Conservation (phyloP, 1,140 invertebrate species). For the Venustaconcha ellipsiformis region DNA sequence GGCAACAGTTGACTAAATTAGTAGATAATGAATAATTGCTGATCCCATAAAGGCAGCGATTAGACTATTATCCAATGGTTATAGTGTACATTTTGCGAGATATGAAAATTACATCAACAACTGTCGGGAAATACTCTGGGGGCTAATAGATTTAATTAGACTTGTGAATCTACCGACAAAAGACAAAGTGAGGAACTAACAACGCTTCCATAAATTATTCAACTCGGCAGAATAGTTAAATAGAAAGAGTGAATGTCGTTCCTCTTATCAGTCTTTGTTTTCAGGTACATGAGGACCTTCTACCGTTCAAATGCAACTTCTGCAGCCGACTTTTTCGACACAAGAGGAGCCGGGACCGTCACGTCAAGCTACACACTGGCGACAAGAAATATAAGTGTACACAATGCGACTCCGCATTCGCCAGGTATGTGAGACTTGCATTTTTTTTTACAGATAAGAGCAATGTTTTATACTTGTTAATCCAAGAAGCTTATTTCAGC, state of each 20-base stretch:
- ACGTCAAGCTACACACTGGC: slow-evolving; percentile 94
- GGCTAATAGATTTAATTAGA: slow-evolving; percentile 3
- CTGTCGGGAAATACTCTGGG: not conserved
- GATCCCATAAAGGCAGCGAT: no score
- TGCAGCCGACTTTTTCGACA: slow-evolving; percentile 95
- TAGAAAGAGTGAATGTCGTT: not conserved
- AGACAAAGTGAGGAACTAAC: not conserved
- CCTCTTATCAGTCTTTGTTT: slow-evolving; percentile 68
- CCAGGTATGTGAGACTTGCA: slow-evolving; percentile 75
- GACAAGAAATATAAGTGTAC: slow-evolving; percentile 93
- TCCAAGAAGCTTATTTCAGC: no score
- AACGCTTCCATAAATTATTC: not conserved
- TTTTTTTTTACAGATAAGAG: no score
- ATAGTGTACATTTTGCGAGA: no score
- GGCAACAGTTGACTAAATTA: no score
- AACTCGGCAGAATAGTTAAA: not conserved
- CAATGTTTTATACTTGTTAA: no score
- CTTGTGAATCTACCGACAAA: not conserved
- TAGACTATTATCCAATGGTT: no score
- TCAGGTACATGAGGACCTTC: slow-evolving; percentile 72
- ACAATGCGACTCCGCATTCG: slow-evolving; percentile 92
- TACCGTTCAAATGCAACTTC: slow-evolving; percentile 75
- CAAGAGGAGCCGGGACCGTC: slow-evolving; percentile 92
- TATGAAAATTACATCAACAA: no score
- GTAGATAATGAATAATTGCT: no score